These are phyloP conservation scores for Malacoctenus gilli DNA, from an alignment of 2,797 vertebrate genomes.

Conservation along the genomic window DNA sequence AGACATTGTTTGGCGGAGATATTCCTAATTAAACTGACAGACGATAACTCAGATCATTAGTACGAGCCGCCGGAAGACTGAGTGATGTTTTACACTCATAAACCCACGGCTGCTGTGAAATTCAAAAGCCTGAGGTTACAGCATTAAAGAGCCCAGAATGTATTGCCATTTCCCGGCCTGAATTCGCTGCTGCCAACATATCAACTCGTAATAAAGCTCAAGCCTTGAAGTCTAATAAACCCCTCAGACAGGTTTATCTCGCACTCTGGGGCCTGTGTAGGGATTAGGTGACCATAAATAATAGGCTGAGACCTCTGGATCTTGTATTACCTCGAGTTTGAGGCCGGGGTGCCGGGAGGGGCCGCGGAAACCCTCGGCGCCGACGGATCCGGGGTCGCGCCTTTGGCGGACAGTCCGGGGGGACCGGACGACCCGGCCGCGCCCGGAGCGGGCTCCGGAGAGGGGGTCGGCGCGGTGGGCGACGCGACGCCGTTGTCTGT, in stretches of 20 bases:
- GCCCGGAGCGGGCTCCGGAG: slow-evolving; percentile 44
- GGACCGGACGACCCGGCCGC: slow-evolving; percentile 23
- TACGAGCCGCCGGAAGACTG: slow-evolving; percentile 24
- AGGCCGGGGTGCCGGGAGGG: slow-evolving; percentile 42
- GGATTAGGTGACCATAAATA: slow-evolving; percentile 56
- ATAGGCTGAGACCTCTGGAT: slow-evolving; percentile 38
- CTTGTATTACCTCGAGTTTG: slow-evolving; percentile 70
- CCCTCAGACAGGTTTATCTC: slow-evolving; percentile 53
- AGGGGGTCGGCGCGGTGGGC: slow-evolving; percentile 46
- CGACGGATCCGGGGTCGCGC: slow-evolving; percentile 32
- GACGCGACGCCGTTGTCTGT: slow-evolving; percentile 58
- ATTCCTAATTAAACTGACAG: slow-evolving; percentile 62
- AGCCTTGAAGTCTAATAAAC: slow-evolving; percentile 56
- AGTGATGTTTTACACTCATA: slow-evolving; percentile 49
- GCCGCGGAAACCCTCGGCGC: slow-evolving; percentile 32
- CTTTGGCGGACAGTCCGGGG: slow-evolving; percentile 28
- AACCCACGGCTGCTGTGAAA: slow-evolving; percentile 39
- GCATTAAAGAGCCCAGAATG: slow-evolving; percentile 22
- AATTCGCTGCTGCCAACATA: slow-evolving; percentile 49
- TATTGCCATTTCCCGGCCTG: slow-evolving; percentile 18
- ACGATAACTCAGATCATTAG: slow-evolving; percentile 63
- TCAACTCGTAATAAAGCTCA: slow-evolving; percentile 54
- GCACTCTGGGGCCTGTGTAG: slow-evolving; percentile 25
- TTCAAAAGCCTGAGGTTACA: slow-evolving; percentile 40
- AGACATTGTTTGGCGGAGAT: slow-evolving; percentile 51